Evolutionary conservation across 2,888 invertebrate species (phyloP).

Genomic region (Dolichomitus sp.): DNA sequence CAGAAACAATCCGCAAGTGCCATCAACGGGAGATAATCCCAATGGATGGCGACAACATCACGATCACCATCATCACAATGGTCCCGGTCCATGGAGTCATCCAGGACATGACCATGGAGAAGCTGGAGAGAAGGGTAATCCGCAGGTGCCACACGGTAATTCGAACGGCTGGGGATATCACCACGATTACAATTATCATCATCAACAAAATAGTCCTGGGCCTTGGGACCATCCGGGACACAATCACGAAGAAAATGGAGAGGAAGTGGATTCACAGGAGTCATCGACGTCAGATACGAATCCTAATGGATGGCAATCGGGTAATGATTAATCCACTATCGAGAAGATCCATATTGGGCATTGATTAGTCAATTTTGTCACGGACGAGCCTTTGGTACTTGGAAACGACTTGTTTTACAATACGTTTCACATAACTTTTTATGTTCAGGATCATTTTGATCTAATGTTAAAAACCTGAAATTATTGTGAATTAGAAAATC

Average conservation of each 20-base stretch:
- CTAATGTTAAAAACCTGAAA: background rate
- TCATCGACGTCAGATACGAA: background rate
- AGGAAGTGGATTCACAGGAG: constrained; percentile 17
- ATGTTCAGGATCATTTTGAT: background rate
- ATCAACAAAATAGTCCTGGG: constrained; percentile 29
- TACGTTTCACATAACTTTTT: background rate
- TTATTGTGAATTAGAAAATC: constrained; percentile 11
- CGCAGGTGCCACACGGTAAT: constrained; percentile 23
- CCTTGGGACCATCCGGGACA: constrained; percentile 29
- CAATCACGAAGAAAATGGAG: background rate
- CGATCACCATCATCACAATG: background rate
- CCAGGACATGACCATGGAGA: background rate
- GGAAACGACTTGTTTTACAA: background rate
- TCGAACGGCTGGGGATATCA: constrained; percentile 33
- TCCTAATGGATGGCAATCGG: constrained; percentile 1
- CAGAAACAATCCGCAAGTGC: constrained; percentile 8
- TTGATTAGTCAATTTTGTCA: background rate
- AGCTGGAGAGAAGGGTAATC: background rate
- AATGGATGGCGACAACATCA: background rate
- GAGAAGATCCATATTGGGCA: background rate
- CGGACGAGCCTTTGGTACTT: background rate
- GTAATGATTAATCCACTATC: background rate
- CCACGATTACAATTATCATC: background rate
- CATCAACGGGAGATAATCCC: background rate
- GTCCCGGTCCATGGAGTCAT: background rate